These are phyloP conservation scores for Metopolophium dirhodum DNA, from an alignment of 1,140 invertebrate species.

Conservation along the genomic window DNA sequence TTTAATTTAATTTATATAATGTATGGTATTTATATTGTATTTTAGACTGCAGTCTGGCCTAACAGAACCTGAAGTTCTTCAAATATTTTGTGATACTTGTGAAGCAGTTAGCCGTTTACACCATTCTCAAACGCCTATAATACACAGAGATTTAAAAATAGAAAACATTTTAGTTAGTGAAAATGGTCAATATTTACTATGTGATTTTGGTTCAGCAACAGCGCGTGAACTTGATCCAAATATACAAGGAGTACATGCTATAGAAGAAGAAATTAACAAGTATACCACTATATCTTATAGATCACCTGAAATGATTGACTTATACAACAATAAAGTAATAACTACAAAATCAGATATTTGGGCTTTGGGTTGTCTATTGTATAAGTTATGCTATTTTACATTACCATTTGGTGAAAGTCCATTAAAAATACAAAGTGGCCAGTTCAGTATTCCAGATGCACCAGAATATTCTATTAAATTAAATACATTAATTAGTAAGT, in stretches of 20 bases:
- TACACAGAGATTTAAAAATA: slow-evolving; percentile 94
- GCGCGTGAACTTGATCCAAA: slow-evolving; percentile 78
- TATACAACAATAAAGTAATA: slow-evolving; percentile 86
- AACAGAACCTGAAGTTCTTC: slow-evolving; percentile 82
- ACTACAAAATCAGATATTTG: slow-evolving; percentile 94
- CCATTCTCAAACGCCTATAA: slow-evolving; percentile 93
- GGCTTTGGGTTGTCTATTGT: slow-evolving; percentile 90
- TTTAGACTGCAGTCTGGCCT: slow-evolving; percentile 74
- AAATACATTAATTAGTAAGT: slow-evolving; percentile 68
- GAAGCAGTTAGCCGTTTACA: slow-evolving; percentile 92
- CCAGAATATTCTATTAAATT: slow-evolving; percentile 75
- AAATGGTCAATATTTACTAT: slow-evolving; percentile 80
- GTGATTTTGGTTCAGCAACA: slow-evolving; percentile 90
- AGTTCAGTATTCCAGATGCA: slow-evolving; percentile 85
- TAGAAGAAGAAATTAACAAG: slow-evolving; percentile 93
- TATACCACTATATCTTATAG: slow-evolving; percentile 94
- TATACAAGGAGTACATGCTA: slow-evolving; percentile 73
- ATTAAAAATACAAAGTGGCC: slow-evolving; percentile 90
- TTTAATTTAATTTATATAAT: background rate
- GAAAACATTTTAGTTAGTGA: slow-evolving; percentile 88
- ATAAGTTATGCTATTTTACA: slow-evolving; percentile 90
- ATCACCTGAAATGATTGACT: slow-evolving; percentile 94
- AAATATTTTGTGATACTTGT: slow-evolving; percentile 94
- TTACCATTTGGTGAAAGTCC: slow-evolving; percentile 94
- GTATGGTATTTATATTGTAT: slow-evolving; percentile 51